Evolutionary conservation across 2,888 invertebrate species (phyloP).

Genomic region (Acleris literana): DNA sequence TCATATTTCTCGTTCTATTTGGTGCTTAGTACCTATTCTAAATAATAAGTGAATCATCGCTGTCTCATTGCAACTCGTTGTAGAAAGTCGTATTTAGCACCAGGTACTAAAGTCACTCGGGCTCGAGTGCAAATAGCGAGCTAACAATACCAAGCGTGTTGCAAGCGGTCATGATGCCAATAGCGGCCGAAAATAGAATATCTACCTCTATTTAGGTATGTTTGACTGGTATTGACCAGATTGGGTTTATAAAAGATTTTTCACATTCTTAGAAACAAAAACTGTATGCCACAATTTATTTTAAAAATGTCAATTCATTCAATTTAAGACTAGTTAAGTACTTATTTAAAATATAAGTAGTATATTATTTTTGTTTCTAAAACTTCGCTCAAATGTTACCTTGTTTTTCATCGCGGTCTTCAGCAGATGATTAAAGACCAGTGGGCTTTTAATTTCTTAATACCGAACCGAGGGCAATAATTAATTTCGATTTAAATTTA

Average conservation of each 20-base stretch:
- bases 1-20: too few relatives aligned
- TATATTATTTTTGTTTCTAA: too few relatives aligned
- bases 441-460: too few relatives aligned
- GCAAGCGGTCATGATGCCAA: slow-evolving; percentile 30
- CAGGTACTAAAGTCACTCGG: slow-evolving; percentile 14
- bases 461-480: too few relatives aligned
- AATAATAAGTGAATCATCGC: slow-evolving; percentile 10
- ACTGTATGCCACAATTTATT: slow-evolving; percentile 12
- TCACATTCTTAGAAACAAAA: too few relatives aligned
- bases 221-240: too few relatives aligned
- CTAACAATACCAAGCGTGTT: slow-evolving; percentile 29
- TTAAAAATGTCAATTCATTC: not conserved
- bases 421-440: too few relatives aligned
- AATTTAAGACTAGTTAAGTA: not conserved
- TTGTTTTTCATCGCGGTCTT: too few relatives aligned
- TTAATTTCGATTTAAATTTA: too few relatives aligned
- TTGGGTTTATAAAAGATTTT: too few relatives aligned
- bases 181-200: slow-evolving; percentile 26
- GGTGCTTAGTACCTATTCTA: not conserved
- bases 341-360: not conserved
- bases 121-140: slow-evolving; percentile 25
- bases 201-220: not conserved
- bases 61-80: slow-evolving; percentile 8
- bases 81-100: slow-evolving; percentile 22
- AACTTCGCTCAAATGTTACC: too few relatives aligned